A percentile compares a stretch with the other conserved stretches of the same genome.
phyloP scores from a whole-genome alignment of 1,140 invertebrate species.

The Sycophaga agraensis region DNA sequence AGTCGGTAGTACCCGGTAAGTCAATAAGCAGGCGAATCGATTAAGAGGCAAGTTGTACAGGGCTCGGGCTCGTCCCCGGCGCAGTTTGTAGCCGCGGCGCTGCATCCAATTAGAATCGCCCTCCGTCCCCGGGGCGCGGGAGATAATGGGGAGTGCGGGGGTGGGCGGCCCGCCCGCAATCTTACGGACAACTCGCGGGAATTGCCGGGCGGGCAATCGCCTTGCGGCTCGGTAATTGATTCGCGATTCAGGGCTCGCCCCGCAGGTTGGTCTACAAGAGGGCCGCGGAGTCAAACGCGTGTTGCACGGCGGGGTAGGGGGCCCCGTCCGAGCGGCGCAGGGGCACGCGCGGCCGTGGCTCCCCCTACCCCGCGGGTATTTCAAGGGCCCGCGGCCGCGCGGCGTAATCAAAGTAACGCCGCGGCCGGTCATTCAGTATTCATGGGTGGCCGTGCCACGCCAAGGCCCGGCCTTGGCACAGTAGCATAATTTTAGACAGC shows the following conservation, averaged over 20 bases:
- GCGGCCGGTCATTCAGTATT: slow-evolving; percentile 48
- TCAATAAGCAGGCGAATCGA: background rate
- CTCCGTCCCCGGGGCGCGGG: background rate
- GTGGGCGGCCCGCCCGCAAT: background rate
- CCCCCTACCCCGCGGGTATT: background rate
- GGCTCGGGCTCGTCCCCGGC: too few species aligned
- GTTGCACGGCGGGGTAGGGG: background rate
- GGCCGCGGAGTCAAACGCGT: too few species aligned
- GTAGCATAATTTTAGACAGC: slow-evolving; percentile 44
- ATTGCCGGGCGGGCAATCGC: too few species aligned
- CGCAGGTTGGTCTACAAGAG: too few species aligned
- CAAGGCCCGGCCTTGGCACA: slow-evolving; percentile 49
- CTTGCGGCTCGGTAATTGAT: too few species aligned
- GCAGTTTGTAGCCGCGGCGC: background rate
- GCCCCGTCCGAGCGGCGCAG: background rate
- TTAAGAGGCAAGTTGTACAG: background rate
- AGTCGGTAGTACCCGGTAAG: too few species aligned
- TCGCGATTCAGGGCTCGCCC: too few species aligned
- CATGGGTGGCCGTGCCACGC: slow-evolving; percentile 42
- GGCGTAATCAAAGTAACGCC: slow-evolving; percentile 42
- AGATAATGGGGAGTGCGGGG: background rate
- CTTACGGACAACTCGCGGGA: too few species aligned
- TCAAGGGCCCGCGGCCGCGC: background rate
- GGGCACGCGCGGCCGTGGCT: too few species aligned
- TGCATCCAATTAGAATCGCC: background rate